Conservation (phyloP, 2,797 vertebrate genomes). For the Pangasius krempfi region DNA sequence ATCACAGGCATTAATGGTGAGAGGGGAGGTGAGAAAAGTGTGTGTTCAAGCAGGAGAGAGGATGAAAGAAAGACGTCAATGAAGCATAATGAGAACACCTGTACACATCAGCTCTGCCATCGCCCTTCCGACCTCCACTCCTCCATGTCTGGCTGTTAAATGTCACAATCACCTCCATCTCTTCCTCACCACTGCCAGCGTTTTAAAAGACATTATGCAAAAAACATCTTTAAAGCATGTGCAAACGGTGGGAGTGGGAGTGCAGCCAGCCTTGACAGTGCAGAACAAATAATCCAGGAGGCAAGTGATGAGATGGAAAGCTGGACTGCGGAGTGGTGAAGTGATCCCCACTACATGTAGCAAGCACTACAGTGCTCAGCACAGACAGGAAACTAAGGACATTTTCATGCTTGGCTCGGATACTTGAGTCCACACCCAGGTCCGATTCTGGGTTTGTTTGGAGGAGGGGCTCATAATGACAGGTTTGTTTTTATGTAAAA, state of each 20-base stretch:
- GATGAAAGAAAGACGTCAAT: slow-evolving; percentile 29
- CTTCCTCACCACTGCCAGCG: not conserved
- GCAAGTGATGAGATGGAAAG: not conserved
- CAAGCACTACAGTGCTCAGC: not conserved
- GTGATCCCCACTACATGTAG: not conserved
- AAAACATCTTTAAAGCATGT: slow-evolving; percentile 15
- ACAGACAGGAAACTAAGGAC: not conserved
- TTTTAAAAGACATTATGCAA: slow-evolving; percentile 27
- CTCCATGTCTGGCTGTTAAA: slow-evolving; percentile 18
- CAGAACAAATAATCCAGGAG: slow-evolving; percentile 4
- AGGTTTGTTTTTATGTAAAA: not conserved
- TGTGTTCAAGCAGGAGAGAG: slow-evolving; percentile 5
- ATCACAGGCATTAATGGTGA: slow-evolving; percentile 51
- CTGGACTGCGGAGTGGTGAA: not conserved
- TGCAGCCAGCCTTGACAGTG: not conserved
- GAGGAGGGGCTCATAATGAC: not conserved
- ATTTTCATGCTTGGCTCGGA: not conserved
- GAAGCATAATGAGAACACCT: slow-evolving; percentile 38
- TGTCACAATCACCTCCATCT: slow-evolving; percentile 32
- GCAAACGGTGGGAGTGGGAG: slow-evolving; percentile 9
- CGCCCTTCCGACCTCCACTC: slow-evolving; percentile 13
- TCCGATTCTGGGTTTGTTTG: not conserved
- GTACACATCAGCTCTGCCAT: slow-evolving; percentile 22
- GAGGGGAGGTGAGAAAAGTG: slow-evolving; percentile 58
- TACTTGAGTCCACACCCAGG: not conserved